These are phyloP conservation scores for Uria lomvia DNA, from an alignment of 2,113 vertebrate genomes.

Conservation along the genomic window DNA sequence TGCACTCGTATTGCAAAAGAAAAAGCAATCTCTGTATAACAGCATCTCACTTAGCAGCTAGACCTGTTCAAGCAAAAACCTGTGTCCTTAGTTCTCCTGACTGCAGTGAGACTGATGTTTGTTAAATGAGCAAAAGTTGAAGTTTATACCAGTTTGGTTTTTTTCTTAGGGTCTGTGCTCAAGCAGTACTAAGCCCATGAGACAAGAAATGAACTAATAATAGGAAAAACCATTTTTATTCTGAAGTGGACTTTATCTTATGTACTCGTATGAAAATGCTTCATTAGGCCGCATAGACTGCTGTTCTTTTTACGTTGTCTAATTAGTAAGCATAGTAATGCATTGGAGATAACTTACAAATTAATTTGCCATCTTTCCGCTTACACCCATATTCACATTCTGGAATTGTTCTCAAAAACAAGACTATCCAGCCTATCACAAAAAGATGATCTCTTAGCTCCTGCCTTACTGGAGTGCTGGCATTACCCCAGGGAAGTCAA, in stretches of 20 bases:
- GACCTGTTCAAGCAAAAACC: neutral
- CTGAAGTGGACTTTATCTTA: neutral
- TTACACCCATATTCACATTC: neutral
- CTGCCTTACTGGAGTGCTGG: neutral
- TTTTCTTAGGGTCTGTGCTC: neutral
- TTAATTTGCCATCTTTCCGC: neutral
- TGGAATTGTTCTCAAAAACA: neutral
- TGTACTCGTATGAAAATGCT: neutral
- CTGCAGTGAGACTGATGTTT: neutral
- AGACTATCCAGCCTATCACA: neutral
- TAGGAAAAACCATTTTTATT: neutral
- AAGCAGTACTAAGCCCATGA: neutral
- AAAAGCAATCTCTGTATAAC: neutral
- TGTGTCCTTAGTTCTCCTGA: neutral
- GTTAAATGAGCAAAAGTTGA: neutral
- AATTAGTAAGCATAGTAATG: neutral
- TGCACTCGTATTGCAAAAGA: neutral
- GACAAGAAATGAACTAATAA: neutral
- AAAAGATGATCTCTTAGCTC: neutral
- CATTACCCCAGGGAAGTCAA: neutral
- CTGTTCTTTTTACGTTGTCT: neutral
- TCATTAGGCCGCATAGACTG: neutral
- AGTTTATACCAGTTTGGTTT: neutral
- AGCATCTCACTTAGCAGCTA: neutral
- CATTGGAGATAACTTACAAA: neutral